Evolutionary conservation across 2,888 invertebrate genomes (phyloP).

Genomic region (Nineta flava): DNA sequence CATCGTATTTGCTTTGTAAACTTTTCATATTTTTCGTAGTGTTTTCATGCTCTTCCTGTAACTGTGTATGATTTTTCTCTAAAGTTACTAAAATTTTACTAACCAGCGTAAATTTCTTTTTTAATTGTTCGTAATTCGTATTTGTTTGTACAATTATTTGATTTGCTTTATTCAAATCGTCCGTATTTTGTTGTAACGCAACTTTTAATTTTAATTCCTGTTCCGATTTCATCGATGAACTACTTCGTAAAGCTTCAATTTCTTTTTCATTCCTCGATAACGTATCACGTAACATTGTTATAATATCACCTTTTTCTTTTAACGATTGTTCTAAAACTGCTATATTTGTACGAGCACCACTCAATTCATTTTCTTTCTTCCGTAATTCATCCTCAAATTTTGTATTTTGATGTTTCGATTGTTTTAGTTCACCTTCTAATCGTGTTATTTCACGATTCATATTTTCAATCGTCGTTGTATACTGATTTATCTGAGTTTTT

Average conservation of each 20-base stretch:
- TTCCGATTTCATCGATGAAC: not conserved
- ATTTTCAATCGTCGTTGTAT: conserved; percentile 2
- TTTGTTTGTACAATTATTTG: conserved; percentile 6
- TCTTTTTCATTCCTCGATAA: not conserved
- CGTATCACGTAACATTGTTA: not conserved
- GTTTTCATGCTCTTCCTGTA: conserved; percentile 1
- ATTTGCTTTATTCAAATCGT: conserved; percentile 6
- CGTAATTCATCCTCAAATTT: conserved; percentile 3
- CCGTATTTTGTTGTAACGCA: conserved; percentile 2
- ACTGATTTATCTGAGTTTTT: not conserved
- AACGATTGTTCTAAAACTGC: conserved; percentile 5
- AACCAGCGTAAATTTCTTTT: conserved; percentile 2
- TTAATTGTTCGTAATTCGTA: conserved; percentile 3
- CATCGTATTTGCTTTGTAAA: not conserved
- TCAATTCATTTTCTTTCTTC: conserved; percentile 2
- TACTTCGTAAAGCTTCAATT: not conserved
- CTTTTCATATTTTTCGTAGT: not conserved
- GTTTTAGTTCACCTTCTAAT: conserved; percentile 2
- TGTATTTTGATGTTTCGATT: not conserved
- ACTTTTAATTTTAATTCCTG: conserved; percentile 4
- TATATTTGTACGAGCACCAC: not conserved
- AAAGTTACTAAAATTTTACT: conserved; percentile 6
- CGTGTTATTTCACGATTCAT: conserved; percentile 2
- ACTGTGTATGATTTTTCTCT: conserved; percentile 3
- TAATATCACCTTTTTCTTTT: conserved; percentile 3